A percentile compares a stretch with the other conserved stretches of the same genome.
Evolutionary conservation across 2,888 invertebrate species (phyloP).

Genomic region (Erannis defoliaria): DNA sequence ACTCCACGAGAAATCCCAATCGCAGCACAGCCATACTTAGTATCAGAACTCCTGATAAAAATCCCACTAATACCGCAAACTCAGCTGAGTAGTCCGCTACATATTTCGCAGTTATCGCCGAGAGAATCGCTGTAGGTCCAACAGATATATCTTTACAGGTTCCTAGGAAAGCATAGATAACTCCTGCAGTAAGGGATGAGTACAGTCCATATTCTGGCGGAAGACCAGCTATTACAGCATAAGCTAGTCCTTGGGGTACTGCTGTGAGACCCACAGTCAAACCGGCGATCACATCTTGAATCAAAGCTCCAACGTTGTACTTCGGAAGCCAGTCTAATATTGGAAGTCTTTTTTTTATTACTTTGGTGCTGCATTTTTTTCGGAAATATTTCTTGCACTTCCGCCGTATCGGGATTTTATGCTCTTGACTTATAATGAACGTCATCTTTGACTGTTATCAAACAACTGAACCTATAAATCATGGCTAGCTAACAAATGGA

Average conservation of each 20-base stretch:
- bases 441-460: slow-evolving; percentile 25
- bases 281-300: slow-evolving; percentile 94
- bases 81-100: slow-evolving; percentile 88
- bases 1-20: slow-evolving; percentile 93
- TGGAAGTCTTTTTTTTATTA: slow-evolving; percentile 87
- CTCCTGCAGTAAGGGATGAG: slow-evolving; percentile 95
- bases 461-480: slow-evolving; percentile 16
- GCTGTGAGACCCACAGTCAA: slow-evolving; percentile 93
- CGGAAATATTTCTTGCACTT: slow-evolving; percentile 60
- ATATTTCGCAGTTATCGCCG: slow-evolving; percentile 92
- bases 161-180: slow-evolving; percentile 95
- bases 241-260: slow-evolving; percentile 94
- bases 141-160: slow-evolving; percentile 91
- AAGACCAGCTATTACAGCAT: slow-evolving; percentile 91
- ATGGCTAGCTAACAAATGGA: neutral
- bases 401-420: slow-evolving; percentile 27
- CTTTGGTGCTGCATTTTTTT: slow-evolving; percentile 69
- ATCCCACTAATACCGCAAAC: slow-evolving; percentile 90
- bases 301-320: slow-evolving; percentile 88
- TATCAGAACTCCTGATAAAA: slow-evolving; percentile 90
- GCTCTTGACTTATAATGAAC: neutral
- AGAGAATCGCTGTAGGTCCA: slow-evolving; percentile 96
- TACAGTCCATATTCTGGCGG: slow-evolving; percentile 93
- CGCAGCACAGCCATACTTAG: slow-evolving; percentile 90
- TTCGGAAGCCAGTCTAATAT: slow-evolving; percentile 90